Conservation (phyloP, 2,113 vertebrate genomes). For the Nycticryphes semicollaris region DNA sequence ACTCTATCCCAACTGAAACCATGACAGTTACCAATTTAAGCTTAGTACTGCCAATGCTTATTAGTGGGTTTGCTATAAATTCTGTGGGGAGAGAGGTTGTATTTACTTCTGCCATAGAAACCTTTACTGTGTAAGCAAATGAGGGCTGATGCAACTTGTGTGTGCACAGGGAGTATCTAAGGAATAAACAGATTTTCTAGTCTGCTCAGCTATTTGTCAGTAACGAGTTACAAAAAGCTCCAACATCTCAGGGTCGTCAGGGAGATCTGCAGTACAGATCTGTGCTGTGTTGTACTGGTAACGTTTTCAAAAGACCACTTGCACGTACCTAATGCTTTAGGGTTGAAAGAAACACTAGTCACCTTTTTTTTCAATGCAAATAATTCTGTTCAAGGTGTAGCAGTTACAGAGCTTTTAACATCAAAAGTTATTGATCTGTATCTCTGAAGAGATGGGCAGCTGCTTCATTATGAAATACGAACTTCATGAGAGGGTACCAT, state of each 20-base stretch:
- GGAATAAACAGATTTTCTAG: neutral
- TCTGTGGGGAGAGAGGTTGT: neutral
- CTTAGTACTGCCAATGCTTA: neutral
- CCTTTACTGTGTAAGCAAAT: neutral
- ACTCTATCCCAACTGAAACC: neutral
- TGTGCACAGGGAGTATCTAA: neutral
- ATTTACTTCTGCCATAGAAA: neutral
- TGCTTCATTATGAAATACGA: neutral
- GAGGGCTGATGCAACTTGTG: neutral
- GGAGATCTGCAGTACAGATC: neutral
- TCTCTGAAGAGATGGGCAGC: neutral
- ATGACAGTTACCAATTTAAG: neutral
- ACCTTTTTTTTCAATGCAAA: neutral
- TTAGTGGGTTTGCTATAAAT: neutral
- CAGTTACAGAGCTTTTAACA: neutral
- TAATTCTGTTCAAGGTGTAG: neutral
- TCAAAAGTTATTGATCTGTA: neutral
- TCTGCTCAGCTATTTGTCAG: neutral
- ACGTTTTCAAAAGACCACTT: neutral
- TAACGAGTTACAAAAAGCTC: neutral
- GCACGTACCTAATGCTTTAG: neutral
- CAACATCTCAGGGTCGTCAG: neutral
- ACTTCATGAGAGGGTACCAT: neutral
- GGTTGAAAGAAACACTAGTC: neutral
- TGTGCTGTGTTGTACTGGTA: neutral